These are phyloP conservation scores for Amniataba percoides DNA, from an alignment of 2,797 vertebrate genomes.

Conservation along the genomic window DNA sequence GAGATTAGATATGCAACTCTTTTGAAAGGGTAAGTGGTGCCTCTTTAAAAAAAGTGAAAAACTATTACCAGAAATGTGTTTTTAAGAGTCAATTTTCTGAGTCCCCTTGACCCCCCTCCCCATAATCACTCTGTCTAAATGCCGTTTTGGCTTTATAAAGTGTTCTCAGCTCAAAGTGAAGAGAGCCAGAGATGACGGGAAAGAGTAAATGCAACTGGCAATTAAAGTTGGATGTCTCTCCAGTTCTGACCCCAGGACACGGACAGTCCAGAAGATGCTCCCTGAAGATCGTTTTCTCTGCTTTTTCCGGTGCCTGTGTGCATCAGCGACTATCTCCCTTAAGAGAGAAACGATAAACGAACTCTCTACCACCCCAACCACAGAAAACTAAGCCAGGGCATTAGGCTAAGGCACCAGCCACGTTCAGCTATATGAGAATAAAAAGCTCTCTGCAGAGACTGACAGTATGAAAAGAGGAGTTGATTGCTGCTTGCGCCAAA, in stretches of 20 bases:
- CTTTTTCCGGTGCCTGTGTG: background rate
- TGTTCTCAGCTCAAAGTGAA: background rate
- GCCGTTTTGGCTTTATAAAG: conserved; percentile 11
- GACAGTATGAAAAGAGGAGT: conserved; percentile 21
- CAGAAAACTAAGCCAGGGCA: conserved; percentile 14
- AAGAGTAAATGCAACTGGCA: conserved; percentile 14
- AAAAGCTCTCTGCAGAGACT: conserved; percentile 36
- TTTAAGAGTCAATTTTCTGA: conserved; percentile 7
- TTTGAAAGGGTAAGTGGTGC: conserved; percentile 27
- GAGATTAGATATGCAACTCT: conserved; percentile 26
- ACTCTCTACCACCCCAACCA: background rate
- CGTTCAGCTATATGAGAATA: conserved; percentile 31
- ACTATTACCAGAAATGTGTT: conserved; percentile 20
- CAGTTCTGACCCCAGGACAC: conserved; percentile 12
- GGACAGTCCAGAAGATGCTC: background rate
- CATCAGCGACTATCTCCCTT: background rate
- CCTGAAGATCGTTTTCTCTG: conserved; percentile 11
- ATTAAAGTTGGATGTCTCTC: conserved; percentile 7
- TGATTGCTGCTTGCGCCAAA: conserved; percentile 37
- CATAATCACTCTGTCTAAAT: background rate
- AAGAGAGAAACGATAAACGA: conserved; percentile 4
- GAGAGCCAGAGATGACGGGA: background rate
- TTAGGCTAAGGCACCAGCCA: conserved; percentile 12
- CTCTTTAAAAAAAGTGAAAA: conserved; percentile 5
- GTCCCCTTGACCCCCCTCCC: background rate